Base-by-base conservation (phyloP, 1,140 invertebrate species). In the Anthonomus grandis region DNA sequence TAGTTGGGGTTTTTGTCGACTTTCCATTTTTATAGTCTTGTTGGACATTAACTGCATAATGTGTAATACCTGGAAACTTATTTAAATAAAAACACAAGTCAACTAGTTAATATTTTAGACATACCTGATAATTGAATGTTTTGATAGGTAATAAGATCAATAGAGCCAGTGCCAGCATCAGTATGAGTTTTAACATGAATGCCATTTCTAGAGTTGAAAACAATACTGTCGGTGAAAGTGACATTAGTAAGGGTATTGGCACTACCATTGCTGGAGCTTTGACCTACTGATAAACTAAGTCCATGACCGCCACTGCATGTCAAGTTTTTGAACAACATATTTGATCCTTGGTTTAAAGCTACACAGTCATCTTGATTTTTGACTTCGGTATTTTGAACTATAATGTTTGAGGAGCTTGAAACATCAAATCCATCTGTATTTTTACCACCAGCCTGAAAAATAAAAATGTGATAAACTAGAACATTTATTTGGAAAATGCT, bases 321-420 rank as follows among this genome's bases (percentile, higher is more conserved):
- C 18, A 54, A 24, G 13, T 45, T 45, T 10, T 15, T 17, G 38
- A 54, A 31, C 8, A 15, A 5, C 5, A 54, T 2, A 42, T 54
- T 50, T 4, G 4, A 21, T 44, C 51, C 51, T 34, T 46, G 51
- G 18, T 54, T 54, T 1, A 54, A 15, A 4, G 42, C 44, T 3
- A 54, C 23, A 34, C 51, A 54, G 13, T 54, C 51, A 21, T 54
- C 51, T 46, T 54, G 51, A 24, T 54, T 54, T n/a, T 39, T 1
- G 2, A 54, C 51, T 4, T 21, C 31, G 9, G 51, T 25, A 23
- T 42, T 27, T 25, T 54, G 21, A 9, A 54, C 45, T 9, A 34
- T 34, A 6, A 54, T 0, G 10, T 54, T 27, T 23, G 36, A 17
- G 1, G 39, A 24, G 4, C n/a, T n/a, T 12, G 38, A 17, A n/a